A percentile compares a stretch with the other conserved stretches of the same genome.
Evolutionary conservation across 1,140 invertebrate species (phyloP).

Genomic region (Cecropterus lyciades): DNA sequence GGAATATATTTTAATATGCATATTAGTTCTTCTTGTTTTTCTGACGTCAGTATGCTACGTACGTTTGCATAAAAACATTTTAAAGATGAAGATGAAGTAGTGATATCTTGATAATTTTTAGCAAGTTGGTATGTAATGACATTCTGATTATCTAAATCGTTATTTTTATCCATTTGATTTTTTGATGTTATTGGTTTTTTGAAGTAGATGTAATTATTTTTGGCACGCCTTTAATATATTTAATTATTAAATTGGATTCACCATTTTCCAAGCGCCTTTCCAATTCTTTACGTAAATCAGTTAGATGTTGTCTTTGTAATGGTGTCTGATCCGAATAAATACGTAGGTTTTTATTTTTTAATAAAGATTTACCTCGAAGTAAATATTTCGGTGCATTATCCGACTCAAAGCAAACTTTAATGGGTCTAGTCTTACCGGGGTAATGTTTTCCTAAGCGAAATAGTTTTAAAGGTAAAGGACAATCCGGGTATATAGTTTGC

Average conservation of each 20-base stretch:
- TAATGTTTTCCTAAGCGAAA: conserved; percentile 40
- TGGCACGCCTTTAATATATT: no score
- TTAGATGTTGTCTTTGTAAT: conserved; percentile 30
- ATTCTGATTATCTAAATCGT: no score
- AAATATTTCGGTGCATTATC: conserved; percentile 11
- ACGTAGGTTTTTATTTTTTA: conserved; percentile 4
- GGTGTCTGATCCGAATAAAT: conserved; percentile 37
- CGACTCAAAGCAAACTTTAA: conserved; percentile 21
- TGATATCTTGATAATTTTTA: conserved; percentile 27
- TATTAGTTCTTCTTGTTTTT: conserved; percentile 39
- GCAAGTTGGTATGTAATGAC: neutral
- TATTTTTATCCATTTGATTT: no score
- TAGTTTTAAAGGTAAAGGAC: conserved; percentile 1
- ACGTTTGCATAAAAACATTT: conserved; percentile 41
- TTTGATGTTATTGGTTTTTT: no score
- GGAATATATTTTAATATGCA: conserved; percentile 8
- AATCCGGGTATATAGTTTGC: neutral
- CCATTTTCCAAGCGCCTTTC: conserved; percentile 33
- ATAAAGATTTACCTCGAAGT: conserved; percentile 10
- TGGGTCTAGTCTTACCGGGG: conserved; percentile 13
- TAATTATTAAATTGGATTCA: conserved; percentile 39
- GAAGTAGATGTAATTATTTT: no score
- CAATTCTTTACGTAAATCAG: no score
- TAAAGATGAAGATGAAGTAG: no score
- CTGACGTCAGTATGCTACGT: conserved; percentile 32